phyloP scores from a whole-genome alignment of 1,140 invertebrate genomes.

The Hyphantria cunea region DNA sequence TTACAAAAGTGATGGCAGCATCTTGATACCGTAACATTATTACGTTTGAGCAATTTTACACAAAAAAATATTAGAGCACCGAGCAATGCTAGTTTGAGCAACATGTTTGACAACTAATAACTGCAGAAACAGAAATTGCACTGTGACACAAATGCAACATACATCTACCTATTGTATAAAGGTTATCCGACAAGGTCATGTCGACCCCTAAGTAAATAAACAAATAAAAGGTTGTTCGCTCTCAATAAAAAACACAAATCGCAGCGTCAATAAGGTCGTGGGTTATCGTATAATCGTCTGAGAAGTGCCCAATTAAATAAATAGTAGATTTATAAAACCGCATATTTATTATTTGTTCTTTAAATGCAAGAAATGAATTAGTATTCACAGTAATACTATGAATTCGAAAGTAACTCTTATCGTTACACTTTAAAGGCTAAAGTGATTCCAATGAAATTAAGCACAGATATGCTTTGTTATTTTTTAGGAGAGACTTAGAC shows the following conservation, averaged over 20 bases:
- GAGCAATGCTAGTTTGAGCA: slow-evolving; percentile 64
- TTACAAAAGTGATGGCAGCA: slow-evolving; percentile 54
- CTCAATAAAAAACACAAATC: slow-evolving; percentile 36
- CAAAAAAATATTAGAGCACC: slow-evolving; percentile 66
- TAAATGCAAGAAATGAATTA: too few relatives aligned
- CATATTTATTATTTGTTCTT: too few relatives aligned
- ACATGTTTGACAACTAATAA: slow-evolving; percentile 48
- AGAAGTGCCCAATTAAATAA: slow-evolving; percentile 5
- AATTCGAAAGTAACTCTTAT: too few relatives aligned
- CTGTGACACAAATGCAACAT: slow-evolving; percentile 36
- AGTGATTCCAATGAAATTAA: too few relatives aligned
- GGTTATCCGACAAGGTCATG: slow-evolving; percentile 50
- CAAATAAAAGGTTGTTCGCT: slow-evolving; percentile 42
- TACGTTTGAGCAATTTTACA: slow-evolving; percentile 61
- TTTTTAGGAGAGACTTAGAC: too few relatives aligned
- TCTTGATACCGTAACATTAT: slow-evolving; percentile 20
- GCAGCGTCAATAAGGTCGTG: slow-evolving; percentile 30
- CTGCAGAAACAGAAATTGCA: slow-evolving; percentile 33
- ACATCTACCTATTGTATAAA: slow-evolving; percentile 34
- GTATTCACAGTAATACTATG: too few relatives aligned
- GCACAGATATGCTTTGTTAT: too few relatives aligned
- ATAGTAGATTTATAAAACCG: too few relatives aligned
- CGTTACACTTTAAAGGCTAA: too few relatives aligned
- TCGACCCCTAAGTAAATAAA: slow-evolving; percentile 37
- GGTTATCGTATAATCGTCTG: slow-evolving; percentile 6